Evolutionary conservation across 2,888 invertebrate species (phyloP).

Genomic region (Nudaria mundana): DNA sequence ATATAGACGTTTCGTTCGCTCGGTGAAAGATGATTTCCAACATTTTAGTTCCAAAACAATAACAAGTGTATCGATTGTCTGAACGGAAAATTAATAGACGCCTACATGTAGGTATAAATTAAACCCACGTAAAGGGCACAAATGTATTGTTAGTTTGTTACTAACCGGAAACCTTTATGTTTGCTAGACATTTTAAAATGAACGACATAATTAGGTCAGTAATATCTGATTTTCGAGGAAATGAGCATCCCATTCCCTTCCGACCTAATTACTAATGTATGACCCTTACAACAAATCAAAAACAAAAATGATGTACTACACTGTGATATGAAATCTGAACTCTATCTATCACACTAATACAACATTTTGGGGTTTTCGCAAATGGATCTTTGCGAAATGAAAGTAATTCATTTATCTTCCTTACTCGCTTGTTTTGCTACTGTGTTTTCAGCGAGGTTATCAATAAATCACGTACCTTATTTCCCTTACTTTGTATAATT

Average conservation of each 20-base stretch:
- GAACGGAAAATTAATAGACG: too few relatives aligned
- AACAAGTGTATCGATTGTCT: too few relatives aligned
- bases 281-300: constrained; percentile 10
- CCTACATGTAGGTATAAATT: too few relatives aligned
- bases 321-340: constrained; percentile 17
- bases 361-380: constrained; percentile 38
- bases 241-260: not conserved
- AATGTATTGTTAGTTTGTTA: too few relatives aligned
- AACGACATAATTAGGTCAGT: too few relatives aligned
- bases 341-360: constrained; percentile 37
- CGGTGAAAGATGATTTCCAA: too few relatives aligned
- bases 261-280: not conserved
- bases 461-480: constrained; percentile 72
- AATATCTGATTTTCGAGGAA: too few relatives aligned
- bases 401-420: constrained; percentile 75
- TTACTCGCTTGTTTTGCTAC: constrained; percentile 67
- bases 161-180: too few relatives aligned
- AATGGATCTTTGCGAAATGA: constrained; percentile 54
- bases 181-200: too few relatives aligned
- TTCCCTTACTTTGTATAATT: constrained; percentile 63
- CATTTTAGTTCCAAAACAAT: too few relatives aligned
- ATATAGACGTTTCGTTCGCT: too few relatives aligned
- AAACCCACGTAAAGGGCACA: too few relatives aligned
- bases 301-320: constrained; percentile 11
- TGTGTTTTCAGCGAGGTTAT: constrained; percentile 59